Base-by-base conservation (phyloP, 2,888 invertebrate genomes). In the Drosophila nr. medialis region DNA sequence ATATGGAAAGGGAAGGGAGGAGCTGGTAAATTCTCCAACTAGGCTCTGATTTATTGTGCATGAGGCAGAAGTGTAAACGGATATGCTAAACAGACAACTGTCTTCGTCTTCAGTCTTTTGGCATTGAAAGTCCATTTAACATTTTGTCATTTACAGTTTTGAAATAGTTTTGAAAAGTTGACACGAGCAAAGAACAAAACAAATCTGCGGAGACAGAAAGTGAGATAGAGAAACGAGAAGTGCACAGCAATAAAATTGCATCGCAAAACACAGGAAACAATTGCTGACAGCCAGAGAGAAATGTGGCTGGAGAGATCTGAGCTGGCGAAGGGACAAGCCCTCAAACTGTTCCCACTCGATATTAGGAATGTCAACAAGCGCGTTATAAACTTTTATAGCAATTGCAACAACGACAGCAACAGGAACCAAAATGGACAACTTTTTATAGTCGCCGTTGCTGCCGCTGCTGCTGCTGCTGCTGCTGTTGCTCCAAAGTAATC, bases 91-190 rank as follows among this genome's bases (percentile, higher is more conserved):
- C 70, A 72, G 71, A 69, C 68, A 77, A 68, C 55, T 63, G 67
- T 72, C 72, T 40, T 38, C 50, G 50, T 30, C 53, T 49, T 24
- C 58, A 27, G 55, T 51, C 62, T 67, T 77, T 89, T 82, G 89
- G 82, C 89, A 90, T 89, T 83, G 86, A 87, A 89, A 91, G 83
- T 87, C 82, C 86, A 90, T 91, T 92, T 89, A 91, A 90, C 90
- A 91, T 91, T 91, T 92, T 91, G 91, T 91, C 92, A 91, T 88
- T 92, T 90, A 90, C 91, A 91, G 90, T 91, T 90, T 91, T 83
- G 83, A 90, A 91, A 92, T 90, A 87, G 88, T 90, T 91, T 89
- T 80, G 82, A 87, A 90, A 85, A 88, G 85, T 91, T 91, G 91
- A 90, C 88, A 90, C 82, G 80, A 70, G 70, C 69, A 56, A 62